phyloP scores from a whole-genome alignment of 2,797 vertebrate genomes.

The Sciurus vulgaris region DNA sequence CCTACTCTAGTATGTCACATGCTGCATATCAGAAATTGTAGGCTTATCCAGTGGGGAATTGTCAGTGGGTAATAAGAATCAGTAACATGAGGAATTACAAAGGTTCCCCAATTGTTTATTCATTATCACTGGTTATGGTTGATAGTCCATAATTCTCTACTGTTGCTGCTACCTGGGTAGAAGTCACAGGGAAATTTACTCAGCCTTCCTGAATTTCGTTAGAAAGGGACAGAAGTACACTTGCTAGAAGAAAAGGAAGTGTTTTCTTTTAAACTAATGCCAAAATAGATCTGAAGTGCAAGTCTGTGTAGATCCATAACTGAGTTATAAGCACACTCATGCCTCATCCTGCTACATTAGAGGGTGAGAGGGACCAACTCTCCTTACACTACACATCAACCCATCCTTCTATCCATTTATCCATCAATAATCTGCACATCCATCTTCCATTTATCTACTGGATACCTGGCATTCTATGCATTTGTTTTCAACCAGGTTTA shows the following conservation, averaged over 20 bases:
- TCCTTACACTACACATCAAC: neutral
- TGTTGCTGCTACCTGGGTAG: neutral
- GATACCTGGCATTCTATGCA: neutral
- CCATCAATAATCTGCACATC: neutral
- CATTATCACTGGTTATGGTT: neutral
- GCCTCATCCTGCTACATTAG: neutral
- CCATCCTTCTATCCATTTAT: neutral
- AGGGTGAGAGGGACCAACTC: neutral
- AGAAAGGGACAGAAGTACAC: neutral
- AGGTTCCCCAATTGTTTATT: neutral
- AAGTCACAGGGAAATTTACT: neutral
- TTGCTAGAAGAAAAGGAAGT: neutral
- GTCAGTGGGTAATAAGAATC: neutral
- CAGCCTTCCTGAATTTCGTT: neutral
- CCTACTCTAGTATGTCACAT: neutral
- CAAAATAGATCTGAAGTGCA: neutral
- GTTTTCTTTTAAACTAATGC: neutral
- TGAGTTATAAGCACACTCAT: neutral
- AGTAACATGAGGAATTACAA: neutral
- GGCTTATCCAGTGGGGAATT: neutral
- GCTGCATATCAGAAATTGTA: neutral
- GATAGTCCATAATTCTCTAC: neutral
- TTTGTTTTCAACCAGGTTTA: neutral
- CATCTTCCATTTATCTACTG: neutral
- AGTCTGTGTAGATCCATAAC: constrained; percentile 6